Evolutionary conservation across 2,797 vertebrate genomes (phyloP), one percentile per base, ranked within the genome.

Genomic region (Gobio occitaniae): DNA sequence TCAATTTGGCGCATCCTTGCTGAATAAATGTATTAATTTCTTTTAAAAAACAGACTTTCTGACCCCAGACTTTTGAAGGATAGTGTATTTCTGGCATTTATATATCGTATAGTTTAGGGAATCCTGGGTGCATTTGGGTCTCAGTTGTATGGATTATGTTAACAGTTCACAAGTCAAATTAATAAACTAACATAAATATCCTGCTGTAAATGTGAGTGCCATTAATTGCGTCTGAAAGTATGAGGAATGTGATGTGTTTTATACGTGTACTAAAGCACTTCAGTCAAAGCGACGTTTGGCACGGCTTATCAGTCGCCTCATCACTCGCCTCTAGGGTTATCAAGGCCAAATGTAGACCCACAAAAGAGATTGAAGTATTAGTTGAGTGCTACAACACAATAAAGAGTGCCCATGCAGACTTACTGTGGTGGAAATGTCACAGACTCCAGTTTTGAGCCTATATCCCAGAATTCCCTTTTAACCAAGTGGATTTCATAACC

Each of bases 331-430:
- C 1, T 61, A 38, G 38, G 83, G 54, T 82, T 81, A 17, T 71
- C 41, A 41, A 38, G 47, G 21, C 13, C 21, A 86, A 59, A 78
- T 50, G 50, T 59, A 65, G 25, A 38, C 83, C 86, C 50, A 56
- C 74, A 15, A 38, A 38, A 54, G 11, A 17, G 29, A 36, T 21
- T 41, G 38, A 59, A 59, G 36, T 11, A 44, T 25, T 59, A 78
- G 36, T 78, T 16, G 8, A 44, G 12, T 16, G 54, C 75, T 61
- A 25, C 54, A 59, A 16, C 36, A 25, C 44, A 77, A 86, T 82
- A 84, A 84, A 88, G 80, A 89, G 79, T 78, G 50, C 16, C 82
- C 90, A 86, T 92, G 61, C 92, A 86, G 59, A 80, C 80, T 83
- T 48, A 59, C 41, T 56, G 68, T 82, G 81, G 86, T 84, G 47